Evolutionary conservation across 2,888 invertebrate genomes (phyloP), one percentile per base, ranked within the genome.

Genomic region (Trypoxylon attenuatum): DNA sequence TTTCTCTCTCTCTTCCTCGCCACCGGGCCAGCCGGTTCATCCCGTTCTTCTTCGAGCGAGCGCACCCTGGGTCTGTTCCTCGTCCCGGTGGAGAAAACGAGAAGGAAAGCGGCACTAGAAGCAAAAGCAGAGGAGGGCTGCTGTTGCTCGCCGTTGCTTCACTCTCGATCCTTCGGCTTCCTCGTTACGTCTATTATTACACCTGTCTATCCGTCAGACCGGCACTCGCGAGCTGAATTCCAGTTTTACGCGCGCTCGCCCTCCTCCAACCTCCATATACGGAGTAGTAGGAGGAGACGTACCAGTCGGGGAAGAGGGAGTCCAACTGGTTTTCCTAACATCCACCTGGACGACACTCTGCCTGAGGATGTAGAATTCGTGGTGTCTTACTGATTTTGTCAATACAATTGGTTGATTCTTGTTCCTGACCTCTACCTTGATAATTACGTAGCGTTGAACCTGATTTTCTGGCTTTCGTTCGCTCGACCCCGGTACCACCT

Each of bases 101-200:
- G 18, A 29, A 21, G 23, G 55, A 49, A 42, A 42, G 55, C 52
- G 19, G 5, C 22, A 43, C 47, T 39, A 42, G 46, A 50, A 42
- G 57, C 52, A 21, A 23, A 29, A 0, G 5, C 15, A 21, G 15
- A 2, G 1, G 2, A 5, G 15, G 3, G 13, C 6, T 10, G 45
- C 45, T 5, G 15, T 8, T 50, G 29, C 27, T 27, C 23, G 27
- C 15, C 33, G 47, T 57, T n/a, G 5, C 29, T 61, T 68, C 62
- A 67, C 73, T 73, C 72, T 69, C 70, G 71, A 74, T 72, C 62
- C 68, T 60, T 68, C 65, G 62, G 69, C 80, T 79, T 79, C 80
- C 81, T 77, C 76, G 79, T 82, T 77, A 76, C 82, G 80, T 82
- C 81, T 83, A 83, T 84, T 82, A 83, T 84, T 83, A 81, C 81